These are phyloP conservation scores for Ophion costatus DNA, from an alignment of 2,888 invertebrate genomes.

Conservation along the genomic window DNA sequence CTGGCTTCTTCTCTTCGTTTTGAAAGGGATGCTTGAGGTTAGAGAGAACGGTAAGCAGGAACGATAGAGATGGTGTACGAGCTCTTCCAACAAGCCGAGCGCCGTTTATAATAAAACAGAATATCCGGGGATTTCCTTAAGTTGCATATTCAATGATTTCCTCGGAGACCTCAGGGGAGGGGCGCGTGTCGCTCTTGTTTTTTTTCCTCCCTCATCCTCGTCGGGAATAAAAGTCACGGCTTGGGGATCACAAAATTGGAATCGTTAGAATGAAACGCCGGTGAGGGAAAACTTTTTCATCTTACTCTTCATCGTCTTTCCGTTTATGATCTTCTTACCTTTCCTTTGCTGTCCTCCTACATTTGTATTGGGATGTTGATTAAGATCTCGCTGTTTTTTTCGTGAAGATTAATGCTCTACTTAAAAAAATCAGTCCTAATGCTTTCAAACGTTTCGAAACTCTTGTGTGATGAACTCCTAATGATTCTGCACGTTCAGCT, in stretches of 20 bases:
- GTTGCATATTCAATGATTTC: slow-evolving; percentile 92
- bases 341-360: background rate
- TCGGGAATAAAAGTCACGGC: slow-evolving; percentile 60
- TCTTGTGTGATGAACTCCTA: too few species aligned
- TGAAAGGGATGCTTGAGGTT: slow-evolving; percentile 60
- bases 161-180: slow-evolving; percentile 86
- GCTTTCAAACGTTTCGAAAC: too few species aligned
- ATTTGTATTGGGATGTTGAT: background rate
- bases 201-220: slow-evolving; percentile 45
- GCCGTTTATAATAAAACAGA: slow-evolving; percentile 83
- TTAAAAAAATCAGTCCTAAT: too few species aligned
- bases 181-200: slow-evolving; percentile 58
- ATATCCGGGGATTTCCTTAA: slow-evolving; percentile 84
- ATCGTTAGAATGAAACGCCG: slow-evolving; percentile 75
- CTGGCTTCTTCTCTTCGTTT: slow-evolving; percentile 31
- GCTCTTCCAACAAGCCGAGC: slow-evolving; percentile 52
- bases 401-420: too few species aligned
- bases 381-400: too few species aligned
- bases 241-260: slow-evolving; percentile 73
- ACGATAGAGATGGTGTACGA: slow-evolving; percentile 53
- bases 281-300: slow-evolving; percentile 54
- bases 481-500: too few species aligned
- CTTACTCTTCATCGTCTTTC: slow-evolving; percentile 35
- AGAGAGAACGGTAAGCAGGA: slow-evolving; percentile 50
- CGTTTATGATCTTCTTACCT: slow-evolving; percentile 10